A percentile compares a stretch with the other conserved stretches of the same genome.
Conservation (phyloP, 2,888 invertebrate species). For the Phorcus lineatus region DNA sequence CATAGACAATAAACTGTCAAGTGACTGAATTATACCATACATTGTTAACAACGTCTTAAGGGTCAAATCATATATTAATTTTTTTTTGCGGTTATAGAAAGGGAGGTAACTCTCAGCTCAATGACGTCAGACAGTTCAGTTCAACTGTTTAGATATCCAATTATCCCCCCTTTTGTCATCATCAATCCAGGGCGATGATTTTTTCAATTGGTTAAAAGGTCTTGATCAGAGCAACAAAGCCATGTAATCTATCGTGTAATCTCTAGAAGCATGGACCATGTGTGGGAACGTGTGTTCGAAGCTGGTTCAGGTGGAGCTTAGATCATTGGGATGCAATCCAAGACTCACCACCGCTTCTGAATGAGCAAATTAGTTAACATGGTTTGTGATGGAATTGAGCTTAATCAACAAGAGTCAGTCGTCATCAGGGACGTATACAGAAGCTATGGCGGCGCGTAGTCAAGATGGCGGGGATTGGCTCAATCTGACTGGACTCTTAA, state of each 20-base stretch:
- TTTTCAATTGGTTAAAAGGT: conserved; percentile 10
- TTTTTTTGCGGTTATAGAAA: no score
- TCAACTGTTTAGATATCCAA: neutral
- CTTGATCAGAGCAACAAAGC: neutral
- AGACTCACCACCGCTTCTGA: neutral
- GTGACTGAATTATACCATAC: no score
- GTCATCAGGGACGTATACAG: neutral
- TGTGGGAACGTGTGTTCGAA: neutral
- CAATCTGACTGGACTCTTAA: no score
- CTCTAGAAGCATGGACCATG: neutral
- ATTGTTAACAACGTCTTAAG: no score
- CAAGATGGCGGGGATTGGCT: neutral
- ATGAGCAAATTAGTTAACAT: conserved; percentile 14
- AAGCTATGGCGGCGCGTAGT: neutral
- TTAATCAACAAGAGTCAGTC: neutral
- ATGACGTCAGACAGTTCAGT: no score
- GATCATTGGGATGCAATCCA: neutral
- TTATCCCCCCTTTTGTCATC: neutral
- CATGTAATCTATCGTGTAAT: neutral
- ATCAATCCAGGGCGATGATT: neutral
- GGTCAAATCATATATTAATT: no score
- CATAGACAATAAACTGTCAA: no score
- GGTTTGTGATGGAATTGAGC: neutral
- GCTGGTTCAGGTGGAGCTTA: neutral
- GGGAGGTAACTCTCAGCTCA: no score